Base-by-base conservation (phyloP, 2,113 vertebrate species). In the Verasper variegatus region DNA sequence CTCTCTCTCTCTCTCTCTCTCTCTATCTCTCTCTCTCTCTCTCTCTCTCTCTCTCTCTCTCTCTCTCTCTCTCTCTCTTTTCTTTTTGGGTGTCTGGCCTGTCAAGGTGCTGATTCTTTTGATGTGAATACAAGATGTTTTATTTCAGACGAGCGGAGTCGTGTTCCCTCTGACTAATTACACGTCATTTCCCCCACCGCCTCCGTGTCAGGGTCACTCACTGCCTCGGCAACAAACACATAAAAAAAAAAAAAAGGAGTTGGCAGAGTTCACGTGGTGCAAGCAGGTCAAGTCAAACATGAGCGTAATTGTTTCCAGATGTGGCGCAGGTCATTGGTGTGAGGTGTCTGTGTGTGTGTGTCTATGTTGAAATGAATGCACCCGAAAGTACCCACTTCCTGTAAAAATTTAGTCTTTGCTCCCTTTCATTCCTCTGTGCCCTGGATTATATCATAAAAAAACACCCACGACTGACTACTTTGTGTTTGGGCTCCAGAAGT, bases 221-320 rank as follows among this genome's bases (percentile, higher is more conserved):
- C 92, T 91, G 94, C 94, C 92, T 93, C 94, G 78, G 92, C 89
- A 94, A 92, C 94, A 95, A 94, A 95, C 92, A 90, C 95, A 94
- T 94, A 83, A 94, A 95, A 95, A 95, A 95, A 81, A 86, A 86
- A 31, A 31, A 31, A 31, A 31, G 5, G 7, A 85, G 73, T 77
- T 92, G 95, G 75, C 76, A 77, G 93, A 96, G 97, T 97, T 97
- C 95, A 96, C 95, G 95, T 95, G 95, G 96, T 94, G 96, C 95
- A 93, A 92, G 95, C 95, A 93, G 96, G 97, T 98, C 97, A 97
- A 93, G 95, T 97, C 97, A 97, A 92, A 98, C 96, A 91, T 87
- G 94, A 92, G 89, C 91, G 88, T 96, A 97, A 98, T 97, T 96
- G 95, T 96, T 97, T 97, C 96, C 97, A 99, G 97, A 97, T 95